These are phyloP conservation scores for Drosophila robusta DNA, from an alignment of 2,888 invertebrate genomes.

Conservation along the genomic window DNA sequence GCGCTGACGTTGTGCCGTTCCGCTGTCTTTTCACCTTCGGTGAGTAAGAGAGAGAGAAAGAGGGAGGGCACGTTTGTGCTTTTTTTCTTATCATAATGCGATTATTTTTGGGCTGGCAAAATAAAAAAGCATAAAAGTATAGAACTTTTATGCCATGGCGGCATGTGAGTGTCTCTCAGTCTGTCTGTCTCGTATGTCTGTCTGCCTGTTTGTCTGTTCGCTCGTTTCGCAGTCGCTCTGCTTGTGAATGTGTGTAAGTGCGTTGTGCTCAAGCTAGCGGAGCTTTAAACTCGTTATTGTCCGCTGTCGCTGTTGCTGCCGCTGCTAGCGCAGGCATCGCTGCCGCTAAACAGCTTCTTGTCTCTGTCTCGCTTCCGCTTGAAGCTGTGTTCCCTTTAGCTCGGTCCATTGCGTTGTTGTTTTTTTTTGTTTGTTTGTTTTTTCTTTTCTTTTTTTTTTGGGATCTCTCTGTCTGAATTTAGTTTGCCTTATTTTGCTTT, in stretches of 20 bases:
- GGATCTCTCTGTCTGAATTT: conserved; percentile 22
- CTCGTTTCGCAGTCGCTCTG: conserved; percentile 10
- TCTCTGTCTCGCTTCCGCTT: conserved; percentile 20
- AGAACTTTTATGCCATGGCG: conserved; percentile 61
- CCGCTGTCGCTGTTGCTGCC: conserved; percentile 23
- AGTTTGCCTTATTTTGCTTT: conserved; percentile 44
- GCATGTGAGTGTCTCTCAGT: conserved; percentile 39
- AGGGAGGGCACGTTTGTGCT: conserved; percentile 29
- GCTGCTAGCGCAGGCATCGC: conserved; percentile 9
- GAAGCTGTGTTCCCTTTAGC: conserved; percentile 13
- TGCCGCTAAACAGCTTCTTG: conserved; percentile 58
- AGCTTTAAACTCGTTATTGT: conserved; percentile 77
- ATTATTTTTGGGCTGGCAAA: conserved; percentile 69
- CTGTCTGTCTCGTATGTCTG: conserved; percentile 8
- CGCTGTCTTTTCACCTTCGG: conserved; percentile 42
- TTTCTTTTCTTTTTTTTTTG: conserved; percentile 6
- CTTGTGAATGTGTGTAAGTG: conserved; percentile 27
- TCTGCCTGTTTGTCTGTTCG: conserved; percentile 14
- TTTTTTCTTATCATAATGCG: conserved; percentile 71
- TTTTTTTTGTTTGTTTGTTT: conserved; percentile 9
- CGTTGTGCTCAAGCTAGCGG: conserved; percentile 58
- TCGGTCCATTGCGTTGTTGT: conserved; percentile 31
- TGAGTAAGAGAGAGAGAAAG: conserved; percentile 11
- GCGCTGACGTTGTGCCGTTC: conserved; percentile 27
- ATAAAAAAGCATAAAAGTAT: conserved; percentile 62